phyloP scores from a whole-genome alignment of 2,888 invertebrate genomes.

The Conistra vaccinii region DNA sequence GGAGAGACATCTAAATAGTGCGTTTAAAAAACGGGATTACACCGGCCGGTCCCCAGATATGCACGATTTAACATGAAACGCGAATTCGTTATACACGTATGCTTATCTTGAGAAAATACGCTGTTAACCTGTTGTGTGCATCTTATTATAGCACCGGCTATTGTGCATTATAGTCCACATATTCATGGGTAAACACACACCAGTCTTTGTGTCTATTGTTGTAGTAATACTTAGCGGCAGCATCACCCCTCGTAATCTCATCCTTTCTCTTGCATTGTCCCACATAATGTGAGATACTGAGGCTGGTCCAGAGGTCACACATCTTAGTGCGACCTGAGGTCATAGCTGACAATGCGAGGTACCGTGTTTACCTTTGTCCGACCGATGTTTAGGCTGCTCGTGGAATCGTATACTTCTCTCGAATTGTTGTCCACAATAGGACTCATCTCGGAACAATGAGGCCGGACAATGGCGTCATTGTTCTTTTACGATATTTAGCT shows the following conservation, averaged over 20 bases:
- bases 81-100: constrained; percentile 90
- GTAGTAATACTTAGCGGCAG: constrained; percentile 88
- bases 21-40: constrained; percentile 86
- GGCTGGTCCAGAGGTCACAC: constrained; percentile 85
- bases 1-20: constrained; percentile 87
- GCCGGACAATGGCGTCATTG: constrained; percentile 80
- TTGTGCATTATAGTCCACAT: constrained; percentile 86
- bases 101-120: constrained; percentile 87
- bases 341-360: constrained; percentile 80
- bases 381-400: constrained; percentile 79
- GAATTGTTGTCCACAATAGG: constrained; percentile 71
- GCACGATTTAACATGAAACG: constrained; percentile 89
- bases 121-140: constrained; percentile 87
- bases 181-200: constrained; percentile 91
- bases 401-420: constrained; percentile 71
- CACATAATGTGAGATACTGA: constrained; percentile 78
- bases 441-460: constrained; percentile 81
- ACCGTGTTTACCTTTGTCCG: constrained; percentile 83
- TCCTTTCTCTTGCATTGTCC: constrained; percentile 83
- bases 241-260: constrained; percentile 87
- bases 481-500: constrained; percentile 86
- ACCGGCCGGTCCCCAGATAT: constrained; percentile 79
- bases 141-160: constrained; percentile 85
- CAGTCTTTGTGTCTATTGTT: constrained; percentile 87
- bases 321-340: constrained; percentile 85